Base-by-base conservation (phyloP, 2,797 vertebrate genomes). In the Crypturellus tataupa region DNA sequence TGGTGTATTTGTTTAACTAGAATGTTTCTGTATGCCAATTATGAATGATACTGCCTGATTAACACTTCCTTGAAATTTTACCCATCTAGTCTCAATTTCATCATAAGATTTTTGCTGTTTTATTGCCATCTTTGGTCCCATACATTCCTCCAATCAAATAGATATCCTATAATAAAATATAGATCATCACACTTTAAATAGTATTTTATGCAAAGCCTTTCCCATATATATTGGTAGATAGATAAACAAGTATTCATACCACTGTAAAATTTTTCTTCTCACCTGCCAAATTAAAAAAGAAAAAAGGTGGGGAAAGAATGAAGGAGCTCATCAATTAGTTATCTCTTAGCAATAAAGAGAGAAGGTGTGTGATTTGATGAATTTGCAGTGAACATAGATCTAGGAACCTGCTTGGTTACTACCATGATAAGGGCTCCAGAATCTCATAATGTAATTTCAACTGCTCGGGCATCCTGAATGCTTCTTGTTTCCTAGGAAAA, bases 1-100 rank as follows among this genome's bases (percentile, higher is more conserved):
- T 33, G 25, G 40, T 70, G 23, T 37, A 63, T 27, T 18, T 25
- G 4, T 70, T 89, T 62, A 49, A 58, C 37, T 33, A 31, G 24
- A 16, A 77, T 80, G 33, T 8, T 67, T 75, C 60, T 62, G 18
- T 12, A 37, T 37, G 3, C 1, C 24, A 64, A 60, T 23, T 87
- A 58, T 75, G 60, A 71, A 5, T 4, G 27, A 3, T 67, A 12
- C 1, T 29, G 73, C 39, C 17, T 29, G n/a, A 67, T 25, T 77
- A 89, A 69, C 11, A 10, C 7, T 14, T 29, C 2, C 3, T 4
- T 62, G 29, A 16, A 70, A 25, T 62, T 87, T 76, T 71, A 75
- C 40, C 94, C 3, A 39, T 82, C 76, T 77, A 92, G 55, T 64
- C 78, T 87, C 80, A 95, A 53, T 85, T 96, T 96, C 76, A 82